Evolutionary conservation across 1,140 invertebrate species (phyloP).

Genomic region (Drosophila santomea): DNA sequence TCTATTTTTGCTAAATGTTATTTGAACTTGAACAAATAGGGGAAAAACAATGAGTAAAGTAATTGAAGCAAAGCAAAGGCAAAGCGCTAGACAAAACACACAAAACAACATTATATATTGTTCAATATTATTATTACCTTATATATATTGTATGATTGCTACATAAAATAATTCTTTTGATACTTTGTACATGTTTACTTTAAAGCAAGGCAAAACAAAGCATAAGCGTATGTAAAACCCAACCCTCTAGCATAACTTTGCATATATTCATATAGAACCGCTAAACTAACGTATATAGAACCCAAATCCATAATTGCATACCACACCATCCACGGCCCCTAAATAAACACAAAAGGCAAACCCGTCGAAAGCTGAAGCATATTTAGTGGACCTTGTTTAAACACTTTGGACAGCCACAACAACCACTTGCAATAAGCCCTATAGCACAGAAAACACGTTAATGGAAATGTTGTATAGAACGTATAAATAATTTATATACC

Average conservation of each 20-base stretch:
- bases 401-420: slow-evolving; percentile 33
- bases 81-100: slow-evolving; percentile 70
- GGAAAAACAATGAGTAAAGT: slow-evolving; percentile 65
- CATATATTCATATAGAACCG: slow-evolving; percentile 62
- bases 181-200: slow-evolving; percentile 82
- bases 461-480: slow-evolving; percentile 63
- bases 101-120: slow-evolving; percentile 64
- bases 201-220: slow-evolving; percentile 54
- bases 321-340: slow-evolving; percentile 16
- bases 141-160: slow-evolving; percentile 79
- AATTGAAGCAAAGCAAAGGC: slow-evolving; percentile 66
- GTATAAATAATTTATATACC: slow-evolving; percentile 66
- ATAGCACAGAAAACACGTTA: slow-evolving; percentile 46
- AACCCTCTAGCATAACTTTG: slow-evolving; percentile 62
- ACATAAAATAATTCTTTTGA: slow-evolving; percentile 79
- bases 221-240: slow-evolving; percentile 28
- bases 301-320: slow-evolving; percentile 45
- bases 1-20: slow-evolving; percentile 84
- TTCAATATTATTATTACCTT: slow-evolving; percentile 80
- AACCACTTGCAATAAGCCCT: slow-evolving; percentile 46
- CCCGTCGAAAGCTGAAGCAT: slow-evolving; percentile 35
- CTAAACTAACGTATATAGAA: slow-evolving; percentile 57
- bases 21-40: slow-evolving; percentile 82
- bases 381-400: slow-evolving; percentile 60
- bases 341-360: background rate